A percentile compares a stretch with the other conserved stretches of the same genome.
Conservation (phyloP, 2,797 vertebrate species). For the Sphenodon punctatus region DNA sequence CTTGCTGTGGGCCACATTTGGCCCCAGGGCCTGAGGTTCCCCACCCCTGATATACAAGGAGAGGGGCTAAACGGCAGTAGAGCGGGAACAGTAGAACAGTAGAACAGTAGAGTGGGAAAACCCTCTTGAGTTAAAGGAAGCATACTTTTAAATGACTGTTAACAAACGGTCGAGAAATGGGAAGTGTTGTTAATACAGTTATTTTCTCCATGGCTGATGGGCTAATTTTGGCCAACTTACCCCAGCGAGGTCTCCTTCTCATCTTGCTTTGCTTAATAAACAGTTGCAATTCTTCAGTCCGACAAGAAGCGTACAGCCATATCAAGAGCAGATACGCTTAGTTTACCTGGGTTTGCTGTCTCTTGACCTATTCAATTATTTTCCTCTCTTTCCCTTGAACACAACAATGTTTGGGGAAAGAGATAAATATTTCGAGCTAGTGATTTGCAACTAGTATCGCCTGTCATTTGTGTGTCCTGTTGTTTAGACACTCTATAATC, state of each 20-base stretch:
- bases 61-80: slow-evolving; percentile 16
- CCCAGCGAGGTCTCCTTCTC: slow-evolving; percentile 2
- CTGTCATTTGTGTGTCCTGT: too few relatives aligned
- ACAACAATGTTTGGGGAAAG: neutral
- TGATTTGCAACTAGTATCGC: too few relatives aligned
- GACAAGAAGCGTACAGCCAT: neutral
- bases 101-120: slow-evolving; percentile 11
- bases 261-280: neutral
- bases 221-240: slow-evolving; percentile 16
- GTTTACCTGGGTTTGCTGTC: neutral
- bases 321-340: neutral
- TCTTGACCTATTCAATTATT: neutral
- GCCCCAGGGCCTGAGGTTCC: too few relatives aligned
- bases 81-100: slow-evolving; percentile 31
- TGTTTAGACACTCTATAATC: too few relatives aligned
- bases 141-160: slow-evolving; percentile 32
- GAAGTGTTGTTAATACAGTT: slow-evolving; percentile 18
- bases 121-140: neutral
- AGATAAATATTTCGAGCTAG: neutral
- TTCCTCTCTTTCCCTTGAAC: neutral
- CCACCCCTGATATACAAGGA: too few relatives aligned
- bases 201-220: slow-evolving; percentile 16
- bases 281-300: slow-evolving; percentile 20
- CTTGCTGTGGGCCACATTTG: too few relatives aligned
- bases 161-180: slow-evolving; percentile 12